Evolutionary conservation across 2,797 vertebrate species (phyloP).

Genomic region (Chlorospingus flavigularis): DNA sequence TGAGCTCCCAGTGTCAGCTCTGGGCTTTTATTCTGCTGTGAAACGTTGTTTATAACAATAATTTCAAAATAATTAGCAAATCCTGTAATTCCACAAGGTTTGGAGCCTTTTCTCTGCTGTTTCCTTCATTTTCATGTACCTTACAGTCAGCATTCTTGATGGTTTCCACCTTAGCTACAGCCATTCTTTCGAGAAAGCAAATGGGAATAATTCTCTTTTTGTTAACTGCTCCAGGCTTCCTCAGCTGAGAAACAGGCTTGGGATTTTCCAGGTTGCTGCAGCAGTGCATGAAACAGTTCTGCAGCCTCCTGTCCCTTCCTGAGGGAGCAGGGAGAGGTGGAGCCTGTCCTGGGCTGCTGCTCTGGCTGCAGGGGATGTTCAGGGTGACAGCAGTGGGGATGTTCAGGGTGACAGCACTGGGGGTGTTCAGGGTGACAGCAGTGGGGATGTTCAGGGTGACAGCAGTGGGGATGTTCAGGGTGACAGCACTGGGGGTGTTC

Average conservation of each 20-base stretch:
- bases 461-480: too few relatives aligned
- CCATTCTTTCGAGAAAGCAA: neutral
- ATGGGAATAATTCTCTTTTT: neutral
- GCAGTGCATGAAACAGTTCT: fast-evolving
- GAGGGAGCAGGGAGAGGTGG: neutral
- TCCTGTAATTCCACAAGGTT: neutral
- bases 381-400: neutral
- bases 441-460: neutral
- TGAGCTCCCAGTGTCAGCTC: neutral
- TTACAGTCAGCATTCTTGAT: neutral
- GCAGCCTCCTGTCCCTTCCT: neutral
- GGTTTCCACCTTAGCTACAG: neutral
- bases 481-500: too few relatives aligned
- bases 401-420: neutral
- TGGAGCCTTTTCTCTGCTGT: neutral
- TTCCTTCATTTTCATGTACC: neutral
- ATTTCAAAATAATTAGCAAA: neutral
- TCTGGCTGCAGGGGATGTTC: neutral
- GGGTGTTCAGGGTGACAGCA: neutral
- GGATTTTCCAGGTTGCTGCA: neutral
- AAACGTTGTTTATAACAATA: fast-evolving
- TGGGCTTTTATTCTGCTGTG: neutral
- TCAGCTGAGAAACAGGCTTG: neutral
- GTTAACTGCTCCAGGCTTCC: neutral
- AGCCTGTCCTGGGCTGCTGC: neutral